Evolutionary conservation across 1,140 invertebrate species (phyloP).

Genomic region (Andrena cerasifolii): DNA sequence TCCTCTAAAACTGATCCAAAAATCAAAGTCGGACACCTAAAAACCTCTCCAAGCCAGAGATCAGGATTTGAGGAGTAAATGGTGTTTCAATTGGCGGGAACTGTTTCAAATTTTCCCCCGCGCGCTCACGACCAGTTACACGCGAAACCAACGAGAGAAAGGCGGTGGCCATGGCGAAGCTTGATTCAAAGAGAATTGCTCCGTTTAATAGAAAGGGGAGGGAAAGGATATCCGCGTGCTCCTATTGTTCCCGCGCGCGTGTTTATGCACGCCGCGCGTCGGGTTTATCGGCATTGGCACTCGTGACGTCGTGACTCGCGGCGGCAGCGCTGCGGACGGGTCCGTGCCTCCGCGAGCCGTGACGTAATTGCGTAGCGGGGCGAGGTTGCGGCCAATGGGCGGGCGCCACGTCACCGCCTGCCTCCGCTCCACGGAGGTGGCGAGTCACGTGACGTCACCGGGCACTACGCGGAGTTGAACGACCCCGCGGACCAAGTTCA

Average conservation of each 20-base stretch:
- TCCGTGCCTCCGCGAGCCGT: slow-evolving; percentile 61
- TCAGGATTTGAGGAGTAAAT: no score
- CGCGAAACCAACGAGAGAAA: no score
- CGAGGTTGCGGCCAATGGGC: slow-evolving; percentile 62
- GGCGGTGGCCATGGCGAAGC: no score
- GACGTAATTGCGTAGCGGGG: slow-evolving; percentile 72
- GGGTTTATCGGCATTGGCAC: slow-evolving; percentile 59
- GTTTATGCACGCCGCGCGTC: slow-evolving; percentile 31
- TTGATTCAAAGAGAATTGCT: no score
- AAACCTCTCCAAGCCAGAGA: no score
- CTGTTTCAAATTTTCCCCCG: no score
- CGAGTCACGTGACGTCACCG: slow-evolving; percentile 77
- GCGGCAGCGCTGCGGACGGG: slow-evolving; percentile 40
- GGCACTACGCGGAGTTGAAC: slow-evolving; percentile 71
- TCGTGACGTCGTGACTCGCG: slow-evolving; percentile 52
- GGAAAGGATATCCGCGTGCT: neutral
- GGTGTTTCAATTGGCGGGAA: no score
- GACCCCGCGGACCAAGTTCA: slow-evolving; percentile 79
- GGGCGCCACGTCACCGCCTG: slow-evolving; percentile 74
- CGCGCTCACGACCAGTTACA: no score
- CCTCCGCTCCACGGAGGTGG: slow-evolving; percentile 60
- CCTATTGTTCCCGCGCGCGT: neutral
- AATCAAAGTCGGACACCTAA: no score
- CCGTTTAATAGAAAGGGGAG: no score
- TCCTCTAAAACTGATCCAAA: no score